Conservation (phyloP, 2,888 invertebrate species). For the Lamellibrachia satsuma region DNA sequence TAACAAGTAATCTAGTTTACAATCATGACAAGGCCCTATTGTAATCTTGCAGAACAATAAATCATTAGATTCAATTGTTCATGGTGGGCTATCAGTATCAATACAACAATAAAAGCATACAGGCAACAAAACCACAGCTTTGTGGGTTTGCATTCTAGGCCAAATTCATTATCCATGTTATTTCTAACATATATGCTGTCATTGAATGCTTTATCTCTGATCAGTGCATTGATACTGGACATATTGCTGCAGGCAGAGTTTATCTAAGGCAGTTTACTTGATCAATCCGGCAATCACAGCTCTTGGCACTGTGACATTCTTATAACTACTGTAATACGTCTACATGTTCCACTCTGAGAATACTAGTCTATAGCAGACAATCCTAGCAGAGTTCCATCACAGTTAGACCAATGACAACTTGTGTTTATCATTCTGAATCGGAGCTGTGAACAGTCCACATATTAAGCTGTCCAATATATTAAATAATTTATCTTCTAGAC, state of each 20-base stretch:
- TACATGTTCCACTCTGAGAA: neutral
- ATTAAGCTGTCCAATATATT: no score
- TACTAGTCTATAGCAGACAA: neutral
- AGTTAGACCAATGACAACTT: no score
- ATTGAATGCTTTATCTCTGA: neutral
- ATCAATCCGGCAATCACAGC: constrained; percentile 7
- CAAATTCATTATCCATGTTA: neutral
- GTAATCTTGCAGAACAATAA: neutral
- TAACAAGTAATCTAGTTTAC: neutral
- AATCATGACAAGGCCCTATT: neutral
- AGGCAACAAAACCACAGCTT: neutral
- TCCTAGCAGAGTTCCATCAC: no score
- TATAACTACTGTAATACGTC: neutral
- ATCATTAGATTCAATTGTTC: neutral
- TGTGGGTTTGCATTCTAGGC: neutral
- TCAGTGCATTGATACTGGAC: neutral
- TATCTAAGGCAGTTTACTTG: neutral
- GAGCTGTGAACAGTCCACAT: no score
- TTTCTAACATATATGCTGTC: neutral
- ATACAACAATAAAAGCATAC: neutral
- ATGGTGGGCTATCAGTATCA: neutral
- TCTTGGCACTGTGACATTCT: neutral
- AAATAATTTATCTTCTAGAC: no score
- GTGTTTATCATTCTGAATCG: no score
- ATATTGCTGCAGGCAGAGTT: neutral